Evolutionary conservation across 2,113 vertebrate species (phyloP).

Genomic region (Sturnus vulgaris): DNA sequence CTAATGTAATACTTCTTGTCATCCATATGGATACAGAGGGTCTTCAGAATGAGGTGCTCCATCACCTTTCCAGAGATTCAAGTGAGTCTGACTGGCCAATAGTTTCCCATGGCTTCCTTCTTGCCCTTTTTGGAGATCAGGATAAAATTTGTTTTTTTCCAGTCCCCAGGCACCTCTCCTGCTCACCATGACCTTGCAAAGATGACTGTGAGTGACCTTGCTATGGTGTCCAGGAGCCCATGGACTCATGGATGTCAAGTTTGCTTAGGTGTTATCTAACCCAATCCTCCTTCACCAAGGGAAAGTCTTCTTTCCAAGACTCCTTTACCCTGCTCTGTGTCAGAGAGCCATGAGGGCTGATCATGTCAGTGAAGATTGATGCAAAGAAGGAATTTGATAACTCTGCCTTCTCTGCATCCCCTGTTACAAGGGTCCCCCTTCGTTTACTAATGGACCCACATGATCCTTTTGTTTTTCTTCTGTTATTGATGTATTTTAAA

Average conservation of each 20-base stretch:
- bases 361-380: background rate
- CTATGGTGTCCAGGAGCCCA: fast-evolving
- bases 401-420: fast-evolving
- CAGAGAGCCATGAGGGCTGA: background rate
- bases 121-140: background rate
- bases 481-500: background rate
- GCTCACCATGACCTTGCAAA: fast-evolving
- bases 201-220: background rate
- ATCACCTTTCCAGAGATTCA: background rate
- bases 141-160: background rate
- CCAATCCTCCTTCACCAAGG: background rate
- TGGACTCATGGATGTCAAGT: background rate
- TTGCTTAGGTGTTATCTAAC: background rate
- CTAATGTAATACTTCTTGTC: background rate
- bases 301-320: background rate
- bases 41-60: background rate
- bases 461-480: background rate
- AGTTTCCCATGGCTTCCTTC: too few relatives aligned
- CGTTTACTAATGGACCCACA: background rate
- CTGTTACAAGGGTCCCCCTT: background rate
- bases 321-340: background rate
- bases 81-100: background rate
- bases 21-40: background rate
- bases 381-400: background rate
- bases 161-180: background rate